Base-by-base conservation (phyloP, 2,888 invertebrate genomes). In the Mythimna impura region DNA sequence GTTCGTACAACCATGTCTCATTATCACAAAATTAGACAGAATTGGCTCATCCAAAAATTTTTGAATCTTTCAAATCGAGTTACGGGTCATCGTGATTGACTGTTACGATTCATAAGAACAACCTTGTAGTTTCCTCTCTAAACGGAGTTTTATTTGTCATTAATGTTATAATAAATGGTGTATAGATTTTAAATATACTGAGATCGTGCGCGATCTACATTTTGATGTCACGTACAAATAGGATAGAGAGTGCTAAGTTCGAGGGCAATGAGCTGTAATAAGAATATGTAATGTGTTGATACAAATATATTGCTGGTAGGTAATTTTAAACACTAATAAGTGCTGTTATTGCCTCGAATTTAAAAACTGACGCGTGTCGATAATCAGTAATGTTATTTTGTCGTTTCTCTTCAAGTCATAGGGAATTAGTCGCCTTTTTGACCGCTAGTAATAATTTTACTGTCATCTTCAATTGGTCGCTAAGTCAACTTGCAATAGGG, bases 161-260 rank as follows among this genome's bases (percentile, higher is more conserved):
- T 57, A 57, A 14, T 67, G 47, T 67, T 50, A 17, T 47, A 30
- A 25, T 25, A 0, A 55, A 55, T 66, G 30, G 20, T 66, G 55
- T 22, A 22, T 50, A 60, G 22, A 12, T 30, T 25, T 55, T 12
- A 36, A 20, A 61, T 50, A 52, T 57, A 52, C 57, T 79, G 30
- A 14, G 76, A 57, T 57, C 22, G 25, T 36, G 3, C 12, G n/a
- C 61, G 17, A 52, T 63, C 17, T 47, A 58, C 1, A 54, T 73
- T 17, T 67, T 55, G 40, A 69, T 63, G n/a, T 62, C 3, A 64
- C 22, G 50, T 76, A 76, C 64, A 81, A 75, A 75, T 80, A 22
- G 14, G 25, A 52, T 50, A 62, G 30, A 61, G 43, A 36, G 43
- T 62, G 66, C 54, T n/a, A 25, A 14, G 62, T 63, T 43, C 52